phyloP scores from a whole-genome alignment of 2,888 invertebrate genomes.

The Coenonympha arcania region DNA sequence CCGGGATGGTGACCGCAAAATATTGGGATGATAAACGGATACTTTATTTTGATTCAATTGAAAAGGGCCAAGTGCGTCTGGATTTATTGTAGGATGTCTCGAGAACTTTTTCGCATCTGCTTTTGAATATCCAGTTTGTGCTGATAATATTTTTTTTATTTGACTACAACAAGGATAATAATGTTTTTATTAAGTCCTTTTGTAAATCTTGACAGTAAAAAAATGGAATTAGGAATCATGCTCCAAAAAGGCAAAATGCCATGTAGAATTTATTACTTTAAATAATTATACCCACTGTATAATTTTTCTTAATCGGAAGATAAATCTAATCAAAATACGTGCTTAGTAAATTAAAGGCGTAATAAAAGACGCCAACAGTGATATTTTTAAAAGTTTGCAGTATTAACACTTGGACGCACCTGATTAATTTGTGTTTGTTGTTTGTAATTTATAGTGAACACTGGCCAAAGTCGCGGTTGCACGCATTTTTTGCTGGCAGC shows the following conservation, averaged over 20 bases:
- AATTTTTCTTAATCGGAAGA: constrained; percentile 6
- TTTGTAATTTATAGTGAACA: constrained; percentile 24
- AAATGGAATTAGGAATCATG: background rate
- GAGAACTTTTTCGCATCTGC: background rate
- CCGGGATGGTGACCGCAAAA: constrained; percentile 19
- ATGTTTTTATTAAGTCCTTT: background rate
- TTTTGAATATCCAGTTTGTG: background rate
- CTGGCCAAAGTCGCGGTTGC: constrained; percentile 8
- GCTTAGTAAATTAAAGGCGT: constrained; percentile 25
- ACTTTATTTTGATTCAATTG: constrained; percentile 8
- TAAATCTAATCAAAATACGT: constrained; percentile 8
- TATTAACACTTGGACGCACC: background rate
- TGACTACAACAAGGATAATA: background rate
- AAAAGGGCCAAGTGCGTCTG: background rate
- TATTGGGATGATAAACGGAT: constrained; percentile 9
- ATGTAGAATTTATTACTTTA: background rate
- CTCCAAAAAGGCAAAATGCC: background rate
- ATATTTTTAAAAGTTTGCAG: no score
- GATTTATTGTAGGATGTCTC: background rate
- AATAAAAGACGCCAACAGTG: constrained; percentile 1
- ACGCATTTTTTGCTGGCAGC: constrained; percentile 43
- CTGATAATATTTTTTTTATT: background rate
- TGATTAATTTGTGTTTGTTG: constrained; percentile 20
- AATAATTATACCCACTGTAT: background rate
- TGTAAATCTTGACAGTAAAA: background rate